Evolutionary conservation across 2,888 invertebrate species (phyloP), one percentile per base, ranked within the genome.

Genomic region (Pterobdella sp.): DNA sequence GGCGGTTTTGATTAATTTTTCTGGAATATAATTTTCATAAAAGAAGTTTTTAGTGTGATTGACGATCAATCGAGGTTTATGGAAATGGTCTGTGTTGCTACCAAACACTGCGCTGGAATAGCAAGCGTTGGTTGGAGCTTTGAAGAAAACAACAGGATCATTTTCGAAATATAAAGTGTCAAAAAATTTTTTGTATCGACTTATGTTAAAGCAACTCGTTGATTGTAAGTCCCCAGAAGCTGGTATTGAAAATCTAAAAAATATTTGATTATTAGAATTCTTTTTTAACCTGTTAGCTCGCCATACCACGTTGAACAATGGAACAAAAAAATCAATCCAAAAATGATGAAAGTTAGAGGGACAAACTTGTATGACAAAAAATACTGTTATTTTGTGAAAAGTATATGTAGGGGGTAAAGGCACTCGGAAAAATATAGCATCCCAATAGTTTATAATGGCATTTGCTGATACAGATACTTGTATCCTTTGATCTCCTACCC

Each of bases 301-400:
- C 32, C 67, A 71, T 14, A 75, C 60, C 2, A 75, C 64, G 18
- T 68, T 36, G 49, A 52, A 72, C 29, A 75, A 67, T 22, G 71
- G 65, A 29, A 74, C 72, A 76, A 74, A 75, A 42, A 73, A 71
- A 31, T 75, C 75, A 2, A 73, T 67, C 74, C 74, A 74, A 56
- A 75, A 75, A 68, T 75, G 75, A 63, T 75, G 75, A 60, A 75
- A 73, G 65, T 75, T 75, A 29, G 64, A 70, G 0, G 74, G 73
- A 52, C 75, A 75, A 10, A 71, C 68, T 1, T 32, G 68, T 14
- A 70, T 22, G n/a, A 73, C 34, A 36, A 75, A 74, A 32, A 71
- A 75, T 26, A 70, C 75, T 1, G 74, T 73, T 31, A 31, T 63
- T 2, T 29, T 71, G 18, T 68, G 65, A 60, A 74, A 75, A 18